Evolutionary conservation across 2,888 invertebrate genomes (phyloP).

Genomic region (Acanthosoma haemorrhoidale): DNA sequence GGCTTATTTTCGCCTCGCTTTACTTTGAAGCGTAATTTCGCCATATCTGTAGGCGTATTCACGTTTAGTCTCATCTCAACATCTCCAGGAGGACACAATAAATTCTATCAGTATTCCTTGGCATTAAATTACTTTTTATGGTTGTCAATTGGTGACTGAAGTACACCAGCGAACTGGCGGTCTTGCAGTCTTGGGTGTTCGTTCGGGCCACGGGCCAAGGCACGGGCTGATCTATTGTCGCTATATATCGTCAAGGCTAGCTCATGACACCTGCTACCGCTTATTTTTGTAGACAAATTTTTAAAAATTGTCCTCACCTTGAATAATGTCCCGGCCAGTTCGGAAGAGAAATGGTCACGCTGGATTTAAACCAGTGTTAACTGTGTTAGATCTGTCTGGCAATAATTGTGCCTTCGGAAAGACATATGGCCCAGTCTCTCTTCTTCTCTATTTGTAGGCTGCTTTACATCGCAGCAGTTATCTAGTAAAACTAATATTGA

Average conservation of each 20-base stretch:
- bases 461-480: not conserved
- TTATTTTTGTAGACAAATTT: conserved; percentile 10
- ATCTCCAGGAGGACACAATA: too few species aligned
- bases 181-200: too few species aligned
- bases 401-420: not conserved
- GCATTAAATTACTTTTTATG: too few species aligned
- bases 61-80: too few species aligned
- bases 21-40: too few species aligned
- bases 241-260: conserved; percentile 4
- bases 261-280: not conserved
- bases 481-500: too few species aligned
- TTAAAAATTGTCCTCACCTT: conserved; percentile 12
- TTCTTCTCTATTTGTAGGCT: not conserved
- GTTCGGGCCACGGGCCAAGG: not conserved
- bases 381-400: not conserved
- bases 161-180: too few species aligned
- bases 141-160: too few species aligned
- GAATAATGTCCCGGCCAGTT: not conserved
- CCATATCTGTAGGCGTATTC: too few species aligned
- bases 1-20: too few species aligned
- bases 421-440: not conserved
- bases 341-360: conserved; percentile 7
- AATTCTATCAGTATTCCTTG: too few species aligned
- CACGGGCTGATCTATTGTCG: not conserved
- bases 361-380: not conserved